Conservation (phyloP, 1,140 invertebrate species). For the Saxidomus purpurata region DNA sequence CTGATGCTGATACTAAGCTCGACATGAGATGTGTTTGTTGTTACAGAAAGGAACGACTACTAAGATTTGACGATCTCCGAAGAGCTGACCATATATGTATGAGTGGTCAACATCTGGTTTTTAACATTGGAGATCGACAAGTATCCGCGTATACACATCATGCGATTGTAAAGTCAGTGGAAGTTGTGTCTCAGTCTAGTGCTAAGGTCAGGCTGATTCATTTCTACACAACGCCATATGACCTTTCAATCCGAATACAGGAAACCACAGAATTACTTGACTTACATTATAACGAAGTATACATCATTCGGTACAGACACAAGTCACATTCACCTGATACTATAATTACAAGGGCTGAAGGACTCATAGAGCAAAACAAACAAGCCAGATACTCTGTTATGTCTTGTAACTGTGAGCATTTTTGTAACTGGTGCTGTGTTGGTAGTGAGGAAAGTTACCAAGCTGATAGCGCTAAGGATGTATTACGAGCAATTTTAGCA, state of each 20-base stretch:
- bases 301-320: conserved; percentile 36
- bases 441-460: conserved; percentile 26
- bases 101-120: background rate
- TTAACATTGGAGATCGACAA: background rate
- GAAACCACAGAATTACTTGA: background rate
- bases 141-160: conserved; percentile 18
- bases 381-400: background rate
- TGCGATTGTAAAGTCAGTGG: conserved; percentile 8
- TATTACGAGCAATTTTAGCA: background rate
- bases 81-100: conserved; percentile 25
- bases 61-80: background rate
- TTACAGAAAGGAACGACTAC: background rate
- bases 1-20: background rate
- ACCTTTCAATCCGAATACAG: background rate
- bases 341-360: conserved; percentile 9
- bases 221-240: conserved; percentile 22
- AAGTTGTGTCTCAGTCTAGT: background rate
- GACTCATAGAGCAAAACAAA: background rate
- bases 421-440: conserved; percentile 46
- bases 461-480: background rate
- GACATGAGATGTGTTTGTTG: conserved; percentile 14
- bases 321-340: background rate
- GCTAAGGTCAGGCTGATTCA: conserved; percentile 7
- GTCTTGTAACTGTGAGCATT: conserved; percentile 49
- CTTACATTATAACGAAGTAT: conserved; percentile 13